Evolutionary conservation across 2,888 invertebrate genomes (phyloP).

Genomic region (Cheilosia pagana): DNA sequence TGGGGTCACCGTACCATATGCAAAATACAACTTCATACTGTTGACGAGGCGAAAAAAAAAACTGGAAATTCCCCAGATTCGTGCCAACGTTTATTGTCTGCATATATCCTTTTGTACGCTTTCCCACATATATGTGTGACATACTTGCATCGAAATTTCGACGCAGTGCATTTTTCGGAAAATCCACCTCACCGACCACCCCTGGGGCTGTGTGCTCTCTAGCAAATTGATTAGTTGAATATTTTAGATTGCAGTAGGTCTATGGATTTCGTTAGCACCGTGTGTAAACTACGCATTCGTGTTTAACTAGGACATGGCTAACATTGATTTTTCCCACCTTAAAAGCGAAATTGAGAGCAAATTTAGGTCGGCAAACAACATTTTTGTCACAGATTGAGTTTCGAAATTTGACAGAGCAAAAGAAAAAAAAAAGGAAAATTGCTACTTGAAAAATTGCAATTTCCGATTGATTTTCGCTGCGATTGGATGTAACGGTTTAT

Average conservation of each 20-base stretch:
- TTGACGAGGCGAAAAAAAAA: not conserved
- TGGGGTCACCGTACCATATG: slow-evolving; percentile 33
- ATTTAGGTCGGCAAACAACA: slow-evolving; percentile 53
- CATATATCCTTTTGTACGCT: slow-evolving; percentile 26
- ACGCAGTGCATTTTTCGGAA: slow-evolving; percentile 66
- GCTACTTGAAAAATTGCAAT: slow-evolving; percentile 52
- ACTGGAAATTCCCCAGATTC: slow-evolving; percentile 30
- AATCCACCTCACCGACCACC: slow-evolving; percentile 7
- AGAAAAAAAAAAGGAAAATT: slow-evolving; percentile 11
- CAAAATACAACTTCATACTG: slow-evolving; percentile 24
- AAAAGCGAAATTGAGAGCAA: slow-evolving; percentile 48
- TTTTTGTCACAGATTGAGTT: slow-evolving; percentile 47
- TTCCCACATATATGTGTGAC: slow-evolving; percentile 31
- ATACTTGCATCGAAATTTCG: slow-evolving; percentile 70
- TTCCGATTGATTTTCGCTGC: slow-evolving; percentile 17
- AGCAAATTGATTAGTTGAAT: slow-evolving; percentile 75
- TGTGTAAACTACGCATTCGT: slow-evolving; percentile 60
- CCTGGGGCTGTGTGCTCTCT: slow-evolving; percentile 40
- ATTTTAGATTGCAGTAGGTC: slow-evolving; percentile 67
- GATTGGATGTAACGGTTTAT: slow-evolving; percentile 18
- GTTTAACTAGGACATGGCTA: slow-evolving; percentile 55
- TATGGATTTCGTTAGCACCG: slow-evolving; percentile 5
- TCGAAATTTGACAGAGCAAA: not conserved
- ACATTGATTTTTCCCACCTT: slow-evolving; percentile 51
- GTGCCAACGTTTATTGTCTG: slow-evolving; percentile 67